Conservation (phyloP, 1,140 invertebrate species). For the Drosophila ercepeae region DNA sequence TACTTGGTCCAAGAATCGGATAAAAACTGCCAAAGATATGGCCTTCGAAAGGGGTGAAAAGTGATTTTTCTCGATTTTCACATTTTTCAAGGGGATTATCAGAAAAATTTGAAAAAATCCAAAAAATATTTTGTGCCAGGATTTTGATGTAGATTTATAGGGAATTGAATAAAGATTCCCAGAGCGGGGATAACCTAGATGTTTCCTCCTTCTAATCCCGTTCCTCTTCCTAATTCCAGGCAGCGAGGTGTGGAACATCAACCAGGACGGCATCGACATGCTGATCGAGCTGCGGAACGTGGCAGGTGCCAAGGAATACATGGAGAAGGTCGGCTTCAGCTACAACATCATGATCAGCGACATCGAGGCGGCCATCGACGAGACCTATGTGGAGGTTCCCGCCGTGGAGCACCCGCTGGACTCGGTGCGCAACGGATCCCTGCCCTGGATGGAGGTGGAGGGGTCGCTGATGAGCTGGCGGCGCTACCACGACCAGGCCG, state of each 20-base stretch:
- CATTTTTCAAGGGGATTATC: no score
- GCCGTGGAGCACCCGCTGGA: conserved; percentile 83
- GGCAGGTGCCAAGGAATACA: conserved; percentile 85
- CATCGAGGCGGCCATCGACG: conserved; percentile 89
- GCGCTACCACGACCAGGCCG: conserved; percentile 88
- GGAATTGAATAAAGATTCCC: no score
- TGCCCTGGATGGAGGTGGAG: conserved; percentile 70
- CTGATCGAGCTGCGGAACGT: conserved; percentile 87
- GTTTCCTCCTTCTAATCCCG: no score
- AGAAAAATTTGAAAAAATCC: no score
- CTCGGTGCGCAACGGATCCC: conserved; percentile 67
- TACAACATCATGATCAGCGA: conserved; percentile 89
- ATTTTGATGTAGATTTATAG: no score
- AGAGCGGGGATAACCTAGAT: no score
- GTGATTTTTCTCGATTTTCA: no score
- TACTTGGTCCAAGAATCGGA: no score
- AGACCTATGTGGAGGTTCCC: conserved; percentile 88
- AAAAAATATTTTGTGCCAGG: no score
- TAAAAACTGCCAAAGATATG: no score
- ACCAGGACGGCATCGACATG: conserved; percentile 83
- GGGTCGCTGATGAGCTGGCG: conserved; percentile 90
- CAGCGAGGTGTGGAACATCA: conserved; percentile 79
- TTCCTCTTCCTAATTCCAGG: no score
- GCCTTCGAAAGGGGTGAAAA: no score
- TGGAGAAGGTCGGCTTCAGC: conserved; percentile 85